Base-by-base conservation (phyloP, 2,113 vertebrate species). In the Stictonetta naevosa region DNA sequence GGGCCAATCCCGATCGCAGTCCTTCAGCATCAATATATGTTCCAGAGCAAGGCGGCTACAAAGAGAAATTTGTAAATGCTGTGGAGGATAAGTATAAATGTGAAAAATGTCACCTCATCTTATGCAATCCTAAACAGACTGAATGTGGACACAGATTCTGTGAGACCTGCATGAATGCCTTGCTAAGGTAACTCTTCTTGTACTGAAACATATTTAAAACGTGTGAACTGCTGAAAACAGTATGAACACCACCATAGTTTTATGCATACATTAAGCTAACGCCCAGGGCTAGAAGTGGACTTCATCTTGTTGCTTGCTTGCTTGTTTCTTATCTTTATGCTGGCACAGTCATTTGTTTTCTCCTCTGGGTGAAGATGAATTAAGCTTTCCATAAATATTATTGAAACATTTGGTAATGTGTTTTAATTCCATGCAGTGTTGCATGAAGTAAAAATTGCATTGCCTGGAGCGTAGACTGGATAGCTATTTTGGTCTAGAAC, bases 81-180 rank as follows among this genome's bases (percentile, higher is more conserved):
- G 99, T 99, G 56, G 99, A 99, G 71, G 98, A 99, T 87, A 99
- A 99, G 93, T 99, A 99, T 96, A 98, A 99, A 97, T 99, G 99
- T 26, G 99, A 99, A 98, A 97, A 98, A 86, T 99, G 99, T 97
- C 98, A 95, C 79, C 98, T 99, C 96, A 99, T 99, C 92, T 98
- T 99, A 90, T 99, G 99, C 95, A 98, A 98, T 93, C 99, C 99
- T 2, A 98, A 98, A 60, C 99, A 99, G 97, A 99, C 99, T 0
- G 99, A 99, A 96, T 99, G 99, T 67, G 99, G 99, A 20, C 99
- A 99, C 94, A 98, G 99, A 55, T 99, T 99, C 97, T 99, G 99
- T 55, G 98, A 99, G 95, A 99, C 97, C 97, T 99, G 99, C 98
- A 99, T 99, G 97, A 97, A 97, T 44, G 53, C 92, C 69, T 77